Evolutionary conservation across 2,113 vertebrate species (phyloP).

Genomic region (Chaetorhynchus papuensis): DNA sequence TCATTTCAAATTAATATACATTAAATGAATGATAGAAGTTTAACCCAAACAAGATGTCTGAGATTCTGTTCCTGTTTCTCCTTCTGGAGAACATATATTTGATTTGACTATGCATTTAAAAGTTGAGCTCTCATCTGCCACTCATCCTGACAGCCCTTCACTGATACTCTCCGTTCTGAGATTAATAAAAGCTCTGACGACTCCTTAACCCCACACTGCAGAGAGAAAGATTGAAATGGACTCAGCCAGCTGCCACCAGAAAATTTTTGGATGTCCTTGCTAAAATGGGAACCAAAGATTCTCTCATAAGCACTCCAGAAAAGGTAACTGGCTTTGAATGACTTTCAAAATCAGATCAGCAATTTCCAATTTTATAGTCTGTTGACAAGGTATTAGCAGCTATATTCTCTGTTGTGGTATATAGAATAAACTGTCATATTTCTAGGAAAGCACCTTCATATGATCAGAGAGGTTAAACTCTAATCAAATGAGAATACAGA

Average conservation of each 20-base stretch:
- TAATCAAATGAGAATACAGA: not conserved
- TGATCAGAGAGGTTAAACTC: not conserved
- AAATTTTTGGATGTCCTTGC: not conserved
- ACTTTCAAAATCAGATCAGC: not conserved
- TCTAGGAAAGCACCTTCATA: not conserved
- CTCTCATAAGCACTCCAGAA: not conserved
- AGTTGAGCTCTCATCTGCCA: not conserved
- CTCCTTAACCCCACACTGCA: not conserved
- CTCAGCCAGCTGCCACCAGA: not conserved
- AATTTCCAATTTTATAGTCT: not conserved
- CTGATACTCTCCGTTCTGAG: not conserved
- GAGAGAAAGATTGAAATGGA: not conserved
- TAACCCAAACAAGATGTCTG: not conserved
- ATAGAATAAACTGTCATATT: not conserved
- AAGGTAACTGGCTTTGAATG: not conserved
- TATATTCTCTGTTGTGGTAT: not conserved
- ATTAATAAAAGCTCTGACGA: not conserved
- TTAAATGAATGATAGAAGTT: not conserved
- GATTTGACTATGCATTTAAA: conserved; percentile 16
- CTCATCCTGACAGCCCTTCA: not conserved
- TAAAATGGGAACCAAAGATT: not conserved
- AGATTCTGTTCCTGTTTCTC: not conserved
- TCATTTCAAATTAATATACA: not conserved
- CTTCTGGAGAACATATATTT: not conserved
- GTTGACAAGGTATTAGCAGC: not conserved